Conservation (phyloP, 2,888 invertebrate species). For the Pterobdella sp. region DNA sequence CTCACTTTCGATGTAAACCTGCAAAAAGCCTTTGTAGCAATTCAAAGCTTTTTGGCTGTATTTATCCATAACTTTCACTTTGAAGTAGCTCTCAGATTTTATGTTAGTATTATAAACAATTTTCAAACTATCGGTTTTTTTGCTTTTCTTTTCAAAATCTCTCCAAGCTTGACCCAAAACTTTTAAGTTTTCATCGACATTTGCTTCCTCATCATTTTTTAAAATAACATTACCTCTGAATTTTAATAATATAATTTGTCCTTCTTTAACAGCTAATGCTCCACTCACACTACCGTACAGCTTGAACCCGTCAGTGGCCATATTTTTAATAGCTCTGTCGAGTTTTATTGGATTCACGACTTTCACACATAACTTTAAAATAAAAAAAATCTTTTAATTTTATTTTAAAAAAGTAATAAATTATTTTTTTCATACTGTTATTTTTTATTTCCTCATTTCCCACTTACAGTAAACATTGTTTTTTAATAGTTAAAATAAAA, state of each 20-base stretch:
- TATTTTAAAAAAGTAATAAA: not conserved
- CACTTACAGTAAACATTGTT: not conserved
- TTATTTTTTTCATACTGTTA: not conserved
- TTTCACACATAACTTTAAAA: conserved; percentile 38
- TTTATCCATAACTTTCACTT: conserved; percentile 42
- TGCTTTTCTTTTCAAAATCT: not conserved
- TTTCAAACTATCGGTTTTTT: conserved; percentile 7
- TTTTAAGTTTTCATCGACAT: not conserved
- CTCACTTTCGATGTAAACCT: conserved; percentile 41
- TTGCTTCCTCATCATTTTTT: not conserved
- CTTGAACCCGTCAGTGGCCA: conserved; percentile 38
- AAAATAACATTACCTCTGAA: conserved; percentile 45
- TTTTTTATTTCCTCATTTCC: not conserved
- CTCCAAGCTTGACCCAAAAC: not conserved
- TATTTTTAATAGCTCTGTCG: conserved; percentile 39
- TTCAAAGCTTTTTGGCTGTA: conserved; percentile 46
- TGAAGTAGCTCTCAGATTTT: conserved; percentile 39
- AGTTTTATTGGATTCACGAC: conserved; percentile 38
- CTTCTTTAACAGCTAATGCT: conserved; percentile 43
- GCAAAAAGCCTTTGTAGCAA: conserved; percentile 45
- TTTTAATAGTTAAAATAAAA: not conserved
- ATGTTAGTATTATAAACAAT: conserved; percentile 44
- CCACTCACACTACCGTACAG: conserved; percentile 42
- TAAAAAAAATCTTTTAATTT: not conserved
- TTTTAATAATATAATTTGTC: conserved; percentile 42